Evolutionary conservation across 2,797 vertebrate species (phyloP).

Genomic region (Anas bernieri): DNA sequence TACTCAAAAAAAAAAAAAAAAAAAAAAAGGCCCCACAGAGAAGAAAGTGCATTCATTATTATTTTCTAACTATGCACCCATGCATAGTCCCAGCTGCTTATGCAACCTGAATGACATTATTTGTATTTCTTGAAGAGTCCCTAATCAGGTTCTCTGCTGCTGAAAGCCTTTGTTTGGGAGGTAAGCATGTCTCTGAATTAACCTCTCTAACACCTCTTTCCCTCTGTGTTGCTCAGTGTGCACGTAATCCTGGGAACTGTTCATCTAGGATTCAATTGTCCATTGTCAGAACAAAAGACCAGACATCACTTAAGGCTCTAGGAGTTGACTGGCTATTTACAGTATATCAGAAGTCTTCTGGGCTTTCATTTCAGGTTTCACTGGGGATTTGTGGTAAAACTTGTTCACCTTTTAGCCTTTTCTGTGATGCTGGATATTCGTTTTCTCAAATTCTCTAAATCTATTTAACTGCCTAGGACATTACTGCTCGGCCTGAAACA

Average conservation of each 20-base stretch:
- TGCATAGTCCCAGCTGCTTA: not conserved
- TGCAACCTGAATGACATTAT: constrained; percentile 29
- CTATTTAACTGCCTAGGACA: not conserved
- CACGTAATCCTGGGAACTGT: constrained; percentile 44
- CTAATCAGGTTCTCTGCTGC: constrained; percentile 15
- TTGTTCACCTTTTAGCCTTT: constrained; percentile 25
- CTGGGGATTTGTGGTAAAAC: constrained; percentile 43
- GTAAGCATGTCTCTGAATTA: constrained; percentile 36
- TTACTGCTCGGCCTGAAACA: not conserved
- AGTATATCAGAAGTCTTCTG: constrained; percentile 33
- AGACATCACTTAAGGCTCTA: constrained; percentile 50
- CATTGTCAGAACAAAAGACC: constrained; percentile 51
- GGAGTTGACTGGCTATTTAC: constrained; percentile 44
- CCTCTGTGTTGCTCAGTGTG: not conserved
- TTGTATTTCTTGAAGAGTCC: constrained; percentile 42
- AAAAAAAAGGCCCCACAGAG: not conserved
- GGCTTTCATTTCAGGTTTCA: constrained; percentile 49
- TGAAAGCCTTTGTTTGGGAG: constrained; percentile 31
- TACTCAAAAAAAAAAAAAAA: constrained; percentile 26
- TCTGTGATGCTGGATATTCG: not conserved
- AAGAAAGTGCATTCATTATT: constrained; percentile 1
- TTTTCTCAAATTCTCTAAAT: constrained; percentile 43
- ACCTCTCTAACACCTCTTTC: constrained; percentile 38
- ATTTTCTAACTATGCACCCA: not conserved
- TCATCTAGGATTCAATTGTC: constrained; percentile 53